Evolutionary conservation across 30 jellyfish, hydroid and myxozoan genomes (phyloP).

Genomic region (Aurelia sp.): DNA sequence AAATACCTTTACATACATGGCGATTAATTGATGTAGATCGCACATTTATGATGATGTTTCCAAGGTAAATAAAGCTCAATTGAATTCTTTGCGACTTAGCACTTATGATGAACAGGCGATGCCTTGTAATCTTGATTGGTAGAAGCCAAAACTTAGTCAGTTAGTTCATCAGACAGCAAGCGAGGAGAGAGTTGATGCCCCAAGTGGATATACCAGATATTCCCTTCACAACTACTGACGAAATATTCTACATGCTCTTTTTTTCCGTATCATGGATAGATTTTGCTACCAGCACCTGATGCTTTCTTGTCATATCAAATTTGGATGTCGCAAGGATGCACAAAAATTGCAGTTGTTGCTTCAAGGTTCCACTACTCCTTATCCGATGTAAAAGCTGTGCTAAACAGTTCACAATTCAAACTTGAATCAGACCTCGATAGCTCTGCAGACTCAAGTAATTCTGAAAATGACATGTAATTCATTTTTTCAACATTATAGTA

Average conservation of each 20-base stretch:
- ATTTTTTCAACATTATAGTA: background rate
- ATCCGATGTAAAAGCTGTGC: background rate
- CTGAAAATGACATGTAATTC: background rate
- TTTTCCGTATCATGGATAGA: slow-evolving; percentile 26
- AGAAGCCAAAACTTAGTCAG: slow-evolving; percentile 2
- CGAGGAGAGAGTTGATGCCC: background rate
- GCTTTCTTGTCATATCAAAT: slow-evolving; percentile 14
- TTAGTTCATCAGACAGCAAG: too few species aligned
- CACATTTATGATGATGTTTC: background rate
- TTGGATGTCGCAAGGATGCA: background rate
- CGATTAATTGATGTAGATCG: background rate
- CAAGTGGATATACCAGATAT: slow-evolving; percentile 5
- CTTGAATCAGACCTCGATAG: background rate
- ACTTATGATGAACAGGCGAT: slow-evolving; percentile 5
- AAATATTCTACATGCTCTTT: background rate
- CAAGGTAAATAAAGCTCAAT: slow-evolving; percentile 21
- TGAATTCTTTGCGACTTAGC: slow-evolving; percentile 7
- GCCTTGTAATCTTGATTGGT: slow-evolving; percentile 33
- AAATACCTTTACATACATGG: background rate
- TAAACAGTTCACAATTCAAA: background rate
- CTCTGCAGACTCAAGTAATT: background rate
- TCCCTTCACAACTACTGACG: slow-evolving; percentile 28
- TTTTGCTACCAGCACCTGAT: slow-evolving; percentile 53
- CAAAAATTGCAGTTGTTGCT: too few species aligned
- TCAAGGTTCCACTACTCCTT: background rate